These are phyloP conservation scores for Tetragonisca angustula DNA, from an alignment of 2,888 invertebrate genomes.

Conservation along the genomic window DNA sequence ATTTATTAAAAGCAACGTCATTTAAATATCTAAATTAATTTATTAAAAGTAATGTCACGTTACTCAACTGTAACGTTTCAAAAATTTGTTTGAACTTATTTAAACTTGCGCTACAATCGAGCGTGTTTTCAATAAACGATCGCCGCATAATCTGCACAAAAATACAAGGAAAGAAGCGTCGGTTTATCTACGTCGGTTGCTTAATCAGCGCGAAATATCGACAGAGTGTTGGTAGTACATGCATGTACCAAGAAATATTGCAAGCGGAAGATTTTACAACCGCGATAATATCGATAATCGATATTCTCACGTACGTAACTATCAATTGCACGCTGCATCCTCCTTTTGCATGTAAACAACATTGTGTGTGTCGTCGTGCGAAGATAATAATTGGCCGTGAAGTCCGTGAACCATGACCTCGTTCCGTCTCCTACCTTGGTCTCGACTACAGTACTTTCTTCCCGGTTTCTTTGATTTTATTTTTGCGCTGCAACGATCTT, in stretches of 20 bases:
- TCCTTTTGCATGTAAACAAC: neutral
- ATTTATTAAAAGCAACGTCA: too few relatives aligned
- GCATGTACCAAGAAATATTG: neutral
- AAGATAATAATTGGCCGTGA: slow-evolving; percentile 51
- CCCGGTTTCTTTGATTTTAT: slow-evolving; percentile 21
- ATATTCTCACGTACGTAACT: slow-evolving; percentile 20
- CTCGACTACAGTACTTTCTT: slow-evolving; percentile 49
- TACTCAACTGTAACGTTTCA: neutral
- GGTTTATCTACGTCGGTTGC: neutral
- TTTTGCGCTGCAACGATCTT: neutral
- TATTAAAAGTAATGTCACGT: too few relatives aligned
- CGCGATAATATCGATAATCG: slow-evolving; percentile 44
- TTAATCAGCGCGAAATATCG: slow-evolving; percentile 1
- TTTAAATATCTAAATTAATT: too few relatives aligned
- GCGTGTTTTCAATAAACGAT: neutral
- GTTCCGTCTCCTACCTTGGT: slow-evolving; percentile 69
- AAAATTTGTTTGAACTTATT: neutral
- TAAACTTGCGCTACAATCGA: neutral
- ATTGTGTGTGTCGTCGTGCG: slow-evolving; percentile 3
- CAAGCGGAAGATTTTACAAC: slow-evolving; percentile 26
- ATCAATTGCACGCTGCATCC: neutral
- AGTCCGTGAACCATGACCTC: slow-evolving; percentile 71
- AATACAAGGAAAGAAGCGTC: neutral
- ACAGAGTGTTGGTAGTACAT: neutral
- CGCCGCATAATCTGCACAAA: neutral